Conservation (phyloP, 2,113 vertebrate genomes). For the Prionailurus bengalensis region DNA sequence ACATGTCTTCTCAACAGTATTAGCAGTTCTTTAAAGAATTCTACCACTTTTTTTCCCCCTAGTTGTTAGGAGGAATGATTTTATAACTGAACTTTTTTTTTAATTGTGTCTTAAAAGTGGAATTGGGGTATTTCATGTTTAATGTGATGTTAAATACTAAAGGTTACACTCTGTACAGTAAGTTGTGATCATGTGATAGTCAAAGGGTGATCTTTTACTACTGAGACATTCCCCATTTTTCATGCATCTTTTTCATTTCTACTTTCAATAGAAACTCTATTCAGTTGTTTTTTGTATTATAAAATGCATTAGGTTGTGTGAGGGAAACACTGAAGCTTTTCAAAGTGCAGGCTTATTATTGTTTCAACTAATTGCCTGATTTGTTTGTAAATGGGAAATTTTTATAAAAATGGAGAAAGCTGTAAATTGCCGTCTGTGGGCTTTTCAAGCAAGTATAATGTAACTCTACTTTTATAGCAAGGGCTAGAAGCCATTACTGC, state of each 20-base stretch:
- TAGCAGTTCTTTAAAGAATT: conserved; percentile 8
- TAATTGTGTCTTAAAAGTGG: conserved; percentile 13
- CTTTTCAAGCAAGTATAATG: conserved; percentile 68
- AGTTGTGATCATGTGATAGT: background rate
- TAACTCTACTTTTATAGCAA: conserved; percentile 55
- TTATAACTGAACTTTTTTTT: background rate
- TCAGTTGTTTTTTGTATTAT: conserved; percentile 28
- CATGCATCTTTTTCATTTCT: background rate
- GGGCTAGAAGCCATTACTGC: conserved; percentile 60
- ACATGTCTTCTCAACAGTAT: background rate
- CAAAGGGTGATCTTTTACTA: background rate
- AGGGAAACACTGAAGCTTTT: conserved; percentile 39
- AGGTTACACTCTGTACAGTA: background rate
- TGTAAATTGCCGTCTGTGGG: conserved; percentile 51
- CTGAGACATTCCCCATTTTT: conserved; percentile 27
- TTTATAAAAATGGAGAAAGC: conserved; percentile 51
- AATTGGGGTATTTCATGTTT: conserved; percentile 11
- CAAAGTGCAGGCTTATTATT: conserved; percentile 32
- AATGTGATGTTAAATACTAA: conserved; percentile 43
- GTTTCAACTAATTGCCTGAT: conserved; percentile 62
- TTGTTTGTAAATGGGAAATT: conserved; percentile 66
- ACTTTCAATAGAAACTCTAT: conserved; percentile 47
- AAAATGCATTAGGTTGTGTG: conserved; percentile 47
- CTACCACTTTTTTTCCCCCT: background rate
- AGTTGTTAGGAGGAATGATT: background rate